These are phyloP conservation scores for Drosophila affinis DNA, from an alignment of 2,888 invertebrate species.

Conservation along the genomic window DNA sequence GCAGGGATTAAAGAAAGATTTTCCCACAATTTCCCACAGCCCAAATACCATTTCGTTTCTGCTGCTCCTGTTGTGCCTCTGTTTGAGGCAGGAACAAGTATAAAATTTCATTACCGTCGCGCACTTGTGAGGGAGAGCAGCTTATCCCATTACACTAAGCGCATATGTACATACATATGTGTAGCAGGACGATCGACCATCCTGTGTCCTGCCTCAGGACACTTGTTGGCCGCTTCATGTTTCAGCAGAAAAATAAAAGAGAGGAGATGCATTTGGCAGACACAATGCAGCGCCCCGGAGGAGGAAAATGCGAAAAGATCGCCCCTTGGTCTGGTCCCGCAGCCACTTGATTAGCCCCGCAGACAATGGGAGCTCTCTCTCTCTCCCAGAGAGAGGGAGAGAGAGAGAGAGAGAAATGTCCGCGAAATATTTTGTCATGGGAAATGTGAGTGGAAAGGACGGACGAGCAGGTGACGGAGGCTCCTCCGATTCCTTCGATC, in stretches of 20 bases:
- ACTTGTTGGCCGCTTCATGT: conserved; percentile 66
- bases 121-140: conserved; percentile 43
- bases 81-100: conserved; percentile 63
- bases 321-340: conserved; percentile 46
- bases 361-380: conserved; percentile 38
- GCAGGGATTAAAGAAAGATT: conserved; percentile 69
- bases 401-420: neutral
- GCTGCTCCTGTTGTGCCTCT: neutral
- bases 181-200: conserved; percentile 20
- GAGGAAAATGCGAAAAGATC: conserved; percentile 44
- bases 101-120: conserved; percentile 72
- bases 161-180: conserved; percentile 50
- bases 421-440: conserved; percentile 62
- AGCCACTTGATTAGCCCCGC: conserved; percentile 52
- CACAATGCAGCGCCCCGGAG: conserved; percentile 20
- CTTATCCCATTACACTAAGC: conserved; percentile 75
- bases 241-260: conserved; percentile 43
- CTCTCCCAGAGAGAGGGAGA: neutral
- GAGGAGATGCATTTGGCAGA: conserved; percentile 14
- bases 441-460: conserved; percentile 51
- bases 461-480: conserved; percentile 72
- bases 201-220: conserved; percentile 24
- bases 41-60: conserved; percentile 34
- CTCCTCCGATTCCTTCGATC: conserved; percentile 28
- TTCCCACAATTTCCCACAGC: conserved; percentile 70